Evolutionary conservation across 2,797 vertebrate genomes (phyloP), one percentile per base, ranked within the genome.

Genomic region (Chiloscyllium punctatum): DNA sequence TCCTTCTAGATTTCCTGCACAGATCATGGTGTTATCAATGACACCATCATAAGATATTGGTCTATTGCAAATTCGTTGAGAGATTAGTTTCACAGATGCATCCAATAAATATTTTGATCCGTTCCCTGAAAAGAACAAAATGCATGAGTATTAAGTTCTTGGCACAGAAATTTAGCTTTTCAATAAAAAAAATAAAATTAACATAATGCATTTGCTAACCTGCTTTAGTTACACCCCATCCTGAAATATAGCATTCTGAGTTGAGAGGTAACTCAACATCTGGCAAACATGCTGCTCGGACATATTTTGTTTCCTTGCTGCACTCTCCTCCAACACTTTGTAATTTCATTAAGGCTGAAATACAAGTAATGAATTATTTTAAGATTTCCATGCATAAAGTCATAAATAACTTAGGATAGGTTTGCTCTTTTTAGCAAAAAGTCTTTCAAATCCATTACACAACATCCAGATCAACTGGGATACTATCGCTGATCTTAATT

Each of bases 1-100:
- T 11, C 94, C 94, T 51, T 95, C 94, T 95, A 95, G 77, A 74
- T 95, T 95, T n/a, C 94, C 94, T 53, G 94, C 94, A n/a, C 94
- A 95, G 16, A 77, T 0, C 94, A 95, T 95, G 15, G 69, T 18
- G 0, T 7, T 0, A 72, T 95, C 94, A 72, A 95, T 27, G 69
- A 57, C 27, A 4, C 30, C 27, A 74, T 18, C 13, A 48, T 95
- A 95, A 95, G 69, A 53, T 53, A 11, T 3, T 18, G 0, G 2
- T 33, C 21, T 74, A 42, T 95, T 95, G 27, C 94, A 95, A 23
- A 48, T 51, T 53, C 27, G 69, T 21, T 57, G 71, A 53, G 94
- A 53, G 71, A 95, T 95, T n/a, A 95, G 71, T 53, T 77, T 95
- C 18, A 95, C 94, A 77, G 42, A 51, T 53, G 94, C 48, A 53